Percentiles rank a stretch among this genome's conserved stretches.
Evolutionary conservation across 2,888 invertebrate species (phyloP).

Genomic region (Litoditis marina): DNA sequence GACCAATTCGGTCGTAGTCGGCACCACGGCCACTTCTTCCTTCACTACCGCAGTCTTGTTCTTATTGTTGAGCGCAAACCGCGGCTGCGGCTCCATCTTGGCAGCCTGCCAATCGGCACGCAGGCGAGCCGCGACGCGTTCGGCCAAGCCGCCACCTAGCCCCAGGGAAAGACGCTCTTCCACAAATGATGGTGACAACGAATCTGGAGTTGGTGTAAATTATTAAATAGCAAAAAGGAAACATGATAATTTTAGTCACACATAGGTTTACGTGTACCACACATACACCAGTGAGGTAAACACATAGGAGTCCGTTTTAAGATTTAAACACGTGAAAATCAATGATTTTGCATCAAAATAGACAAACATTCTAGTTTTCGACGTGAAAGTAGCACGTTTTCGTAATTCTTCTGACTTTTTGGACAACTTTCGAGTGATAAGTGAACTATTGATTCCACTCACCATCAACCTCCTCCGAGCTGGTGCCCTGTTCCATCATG

Average conservation of each 20-base stretch:
- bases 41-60: background rate
- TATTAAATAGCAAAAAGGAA: background rate
- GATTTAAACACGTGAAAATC: too few species aligned
- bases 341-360: too few species aligned
- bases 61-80: slow-evolving; percentile 20
- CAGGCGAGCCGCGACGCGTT: slow-evolving; percentile 30
- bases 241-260: too few species aligned
- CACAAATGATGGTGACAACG: slow-evolving; percentile 21
- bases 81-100: slow-evolving; percentile 3
- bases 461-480: background rate
- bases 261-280: too few species aligned
- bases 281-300: background rate
- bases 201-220: slow-evolving; percentile 4
- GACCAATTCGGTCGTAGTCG: slow-evolving; percentile 1
- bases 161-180: slow-evolving; percentile 21
- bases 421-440: too few species aligned
- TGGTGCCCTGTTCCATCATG: slow-evolving; percentile 15
- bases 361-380: too few species aligned
- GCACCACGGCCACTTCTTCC: slow-evolving; percentile 6
- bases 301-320: too few species aligned
- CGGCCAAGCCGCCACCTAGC: slow-evolving; percentile 38
- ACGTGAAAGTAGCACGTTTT: too few species aligned
- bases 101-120: slow-evolving; percentile 9
- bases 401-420: too few species aligned
- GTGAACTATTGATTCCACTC: too few species aligned